phyloP scores from a whole-genome alignment of 1,140 invertebrate species.

The Apis florea region DNA sequence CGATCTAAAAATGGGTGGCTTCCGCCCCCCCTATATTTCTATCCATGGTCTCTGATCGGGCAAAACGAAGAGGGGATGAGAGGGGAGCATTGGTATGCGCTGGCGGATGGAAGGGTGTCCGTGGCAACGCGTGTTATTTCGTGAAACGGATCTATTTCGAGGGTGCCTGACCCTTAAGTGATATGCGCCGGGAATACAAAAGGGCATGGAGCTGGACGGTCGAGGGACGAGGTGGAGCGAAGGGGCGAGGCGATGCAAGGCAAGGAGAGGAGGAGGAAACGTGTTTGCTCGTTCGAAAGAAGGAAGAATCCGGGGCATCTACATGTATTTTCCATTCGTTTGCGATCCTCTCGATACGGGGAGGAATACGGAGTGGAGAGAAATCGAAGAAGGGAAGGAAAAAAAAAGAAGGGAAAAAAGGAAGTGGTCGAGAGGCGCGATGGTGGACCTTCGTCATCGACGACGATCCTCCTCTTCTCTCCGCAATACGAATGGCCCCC shows the following conservation, averaged over 20 bases:
- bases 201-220: constrained; percentile 54
- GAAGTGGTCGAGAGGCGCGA: too few species aligned
- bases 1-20: too few species aligned
- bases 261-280: constrained; percentile 39
- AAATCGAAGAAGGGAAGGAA: background rate
- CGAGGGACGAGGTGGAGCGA: background rate
- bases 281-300: constrained; percentile 49
- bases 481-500: constrained; percentile 24
- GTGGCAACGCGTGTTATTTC: constrained; percentile 76
- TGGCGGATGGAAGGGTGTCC: constrained; percentile 70
- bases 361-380: background rate
- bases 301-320: constrained; percentile 60
- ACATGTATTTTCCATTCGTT: constrained; percentile 78
- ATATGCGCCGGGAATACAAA: constrained; percentile 78
- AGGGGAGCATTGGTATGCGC: constrained; percentile 73
- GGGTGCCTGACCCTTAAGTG: constrained; percentile 77
- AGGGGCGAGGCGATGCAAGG: background rate
- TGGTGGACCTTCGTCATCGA: constrained; percentile 24
- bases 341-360: constrained; percentile 55
- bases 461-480: background rate
- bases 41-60: constrained; percentile 48
- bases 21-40: constrained; percentile 22
- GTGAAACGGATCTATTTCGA: constrained; percentile 78
- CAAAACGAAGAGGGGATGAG: constrained; percentile 19
- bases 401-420: background rate